Percentiles rank a stretch among this genome's conserved stretches.
Evolutionary conservation across 2,113 vertebrate genomes (phyloP).

Genomic region (Plecotus auritus): DNA sequence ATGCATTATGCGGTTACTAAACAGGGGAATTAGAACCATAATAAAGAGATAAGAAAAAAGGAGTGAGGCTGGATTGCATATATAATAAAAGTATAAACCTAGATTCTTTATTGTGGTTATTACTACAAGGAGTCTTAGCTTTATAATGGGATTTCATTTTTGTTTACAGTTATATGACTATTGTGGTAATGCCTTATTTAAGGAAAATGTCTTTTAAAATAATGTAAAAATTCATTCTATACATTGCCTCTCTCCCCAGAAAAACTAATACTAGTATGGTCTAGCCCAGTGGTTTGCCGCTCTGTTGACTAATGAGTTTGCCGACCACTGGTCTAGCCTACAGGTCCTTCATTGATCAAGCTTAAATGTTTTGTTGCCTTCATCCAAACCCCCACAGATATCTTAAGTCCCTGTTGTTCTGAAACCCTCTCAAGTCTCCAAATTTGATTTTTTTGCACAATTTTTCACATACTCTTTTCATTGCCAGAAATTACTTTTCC

Average conservation of each 20-base stretch:
- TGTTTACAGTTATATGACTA: not conserved
- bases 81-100: not conserved
- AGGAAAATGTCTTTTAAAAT: not conserved
- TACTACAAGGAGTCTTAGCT: not conserved
- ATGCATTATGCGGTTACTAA: conserved; percentile 16
- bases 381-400: not conserved
- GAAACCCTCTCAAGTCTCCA: not conserved
- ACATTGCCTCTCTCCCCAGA: not conserved
- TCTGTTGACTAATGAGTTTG: too few species aligned
- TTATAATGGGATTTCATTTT: not conserved
- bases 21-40: conserved; percentile 17
- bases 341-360: not conserved
- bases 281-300: not conserved
- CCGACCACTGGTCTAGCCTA: not conserved
- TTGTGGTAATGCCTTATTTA: not conserved
- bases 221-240: not conserved
- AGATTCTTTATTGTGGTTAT: not conserved
- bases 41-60: conserved; percentile 31
- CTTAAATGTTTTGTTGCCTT: not conserved
- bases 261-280: not conserved
- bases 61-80: not conserved
- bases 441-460: not conserved
- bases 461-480: not conserved
- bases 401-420: not conserved
- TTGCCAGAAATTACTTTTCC: not conserved